phyloP scores from a whole-genome alignment of 1,140 invertebrate species.

The Drosophila watanabei region DNA sequence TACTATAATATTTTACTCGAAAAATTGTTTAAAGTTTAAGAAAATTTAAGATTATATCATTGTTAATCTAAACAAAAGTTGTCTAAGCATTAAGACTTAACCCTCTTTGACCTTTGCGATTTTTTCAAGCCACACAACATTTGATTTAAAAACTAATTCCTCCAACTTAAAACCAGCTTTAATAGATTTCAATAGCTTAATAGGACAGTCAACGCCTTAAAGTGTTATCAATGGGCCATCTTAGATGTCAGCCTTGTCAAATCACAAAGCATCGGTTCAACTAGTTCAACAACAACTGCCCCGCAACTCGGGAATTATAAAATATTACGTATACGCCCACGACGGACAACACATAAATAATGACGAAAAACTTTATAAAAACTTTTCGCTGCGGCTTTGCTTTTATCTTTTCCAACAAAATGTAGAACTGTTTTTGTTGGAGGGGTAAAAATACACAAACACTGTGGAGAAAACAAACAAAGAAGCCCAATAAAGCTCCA shows the following conservation, averaged over 20 bases:
- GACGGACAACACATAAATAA: conserved; percentile 61
- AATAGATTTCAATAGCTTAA: conserved; percentile 31
- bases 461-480: conserved; percentile 42
- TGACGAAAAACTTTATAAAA: conserved; percentile 60
- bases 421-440: conserved; percentile 41
- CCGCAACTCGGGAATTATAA: conserved; percentile 53
- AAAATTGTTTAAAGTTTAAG: neutral
- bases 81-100: neutral
- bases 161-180: neutral
- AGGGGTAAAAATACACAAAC: conserved; percentile 27
- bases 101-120: accelerated
- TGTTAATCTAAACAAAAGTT: neutral
- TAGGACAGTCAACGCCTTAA: conserved; percentile 28
- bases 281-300: conserved; percentile 22
- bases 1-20: neutral
- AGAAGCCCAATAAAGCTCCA: conserved; percentile 52
- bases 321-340: conserved; percentile 81
- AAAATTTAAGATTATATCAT: neutral
- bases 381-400: conserved; percentile 60
- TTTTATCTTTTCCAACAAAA: conserved; percentile 64
- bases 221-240: conserved; percentile 36
- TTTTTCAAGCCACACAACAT: neutral
- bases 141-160: conserved; percentile 4
- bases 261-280: conserved; percentile 46
- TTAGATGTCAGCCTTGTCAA: conserved; percentile 20